These are phyloP conservation scores for Daubentonia madagascariensis DNA, from an alignment of 2,113 vertebrate genomes.

Conservation along the genomic window DNA sequence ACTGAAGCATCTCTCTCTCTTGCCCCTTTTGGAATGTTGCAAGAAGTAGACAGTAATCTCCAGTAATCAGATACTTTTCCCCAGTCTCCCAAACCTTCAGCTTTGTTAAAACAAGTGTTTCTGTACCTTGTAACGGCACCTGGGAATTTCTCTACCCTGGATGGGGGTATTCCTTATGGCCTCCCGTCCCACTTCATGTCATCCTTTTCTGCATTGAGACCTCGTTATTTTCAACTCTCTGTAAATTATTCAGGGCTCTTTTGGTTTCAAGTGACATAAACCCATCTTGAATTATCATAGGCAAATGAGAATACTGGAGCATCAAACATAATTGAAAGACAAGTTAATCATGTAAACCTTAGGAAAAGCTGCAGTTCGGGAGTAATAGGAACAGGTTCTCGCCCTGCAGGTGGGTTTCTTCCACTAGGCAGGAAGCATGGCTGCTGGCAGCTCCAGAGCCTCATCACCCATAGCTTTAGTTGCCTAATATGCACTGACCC, in stretches of 20 bases:
- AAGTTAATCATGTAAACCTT: not conserved
- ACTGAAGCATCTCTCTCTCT: not conserved
- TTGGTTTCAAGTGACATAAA: not conserved
- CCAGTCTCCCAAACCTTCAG: not conserved
- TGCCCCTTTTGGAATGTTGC: not conserved
- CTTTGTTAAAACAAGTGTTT: not conserved
- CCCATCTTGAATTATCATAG: not conserved
- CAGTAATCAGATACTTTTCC: not conserved
- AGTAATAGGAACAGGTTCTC: not conserved
- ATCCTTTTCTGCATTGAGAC: not conserved
- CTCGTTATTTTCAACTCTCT: not conserved
- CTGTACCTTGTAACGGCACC: not conserved
- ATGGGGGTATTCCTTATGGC: not conserved
- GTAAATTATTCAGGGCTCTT: not conserved
- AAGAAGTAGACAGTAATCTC: not conserved
- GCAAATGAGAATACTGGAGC: not conserved
- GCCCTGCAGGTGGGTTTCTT: not conserved
- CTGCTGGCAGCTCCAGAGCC: not conserved
- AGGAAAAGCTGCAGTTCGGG: not conserved
- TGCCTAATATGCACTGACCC: not conserved
- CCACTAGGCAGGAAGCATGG: not conserved
- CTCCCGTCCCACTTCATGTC: not conserved
- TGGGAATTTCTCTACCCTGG: not conserved
- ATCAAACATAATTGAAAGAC: not conserved
- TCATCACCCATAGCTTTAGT: not conserved